Conservation (phyloP, 2,113 vertebrate species). For the Centropus unirufus region DNA sequence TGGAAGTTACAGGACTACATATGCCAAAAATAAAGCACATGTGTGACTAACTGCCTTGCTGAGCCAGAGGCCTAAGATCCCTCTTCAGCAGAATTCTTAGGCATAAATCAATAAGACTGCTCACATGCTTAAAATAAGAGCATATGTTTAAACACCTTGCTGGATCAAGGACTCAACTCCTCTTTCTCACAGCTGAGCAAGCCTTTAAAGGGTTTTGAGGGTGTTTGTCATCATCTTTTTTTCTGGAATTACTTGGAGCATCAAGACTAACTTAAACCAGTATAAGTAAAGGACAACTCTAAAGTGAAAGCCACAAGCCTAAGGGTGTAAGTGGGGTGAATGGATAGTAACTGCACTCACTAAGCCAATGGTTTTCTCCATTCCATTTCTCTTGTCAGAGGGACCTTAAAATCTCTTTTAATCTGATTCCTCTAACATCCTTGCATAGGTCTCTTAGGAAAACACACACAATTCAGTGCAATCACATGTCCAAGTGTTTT, state of each 20-base stretch:
- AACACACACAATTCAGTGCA: background rate
- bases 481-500: background rate
- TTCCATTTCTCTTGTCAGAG: background rate
- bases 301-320: background rate
- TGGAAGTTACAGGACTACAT: conserved; percentile 17
- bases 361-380: background rate
- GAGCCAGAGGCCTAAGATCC: background rate
- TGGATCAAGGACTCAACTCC: background rate
- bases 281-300: background rate
- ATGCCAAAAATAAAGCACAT: background rate
- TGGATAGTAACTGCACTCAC: background rate
- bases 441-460: background rate
- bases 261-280: background rate
- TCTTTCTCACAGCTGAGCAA: background rate
- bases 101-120: background rate
- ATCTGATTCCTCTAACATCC: background rate
- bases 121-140: background rate
- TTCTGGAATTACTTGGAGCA: background rate
- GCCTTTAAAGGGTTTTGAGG: background rate
- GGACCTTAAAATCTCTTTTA: background rate
- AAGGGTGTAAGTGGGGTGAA: background rate
- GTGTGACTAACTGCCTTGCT: background rate
- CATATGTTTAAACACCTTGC: conserved; percentile 1
- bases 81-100: background rate
- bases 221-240: background rate